These are phyloP conservation scores for Probosciger aterrimus DNA, from an alignment of 2,113 vertebrate genomes.

Conservation along the genomic window DNA sequence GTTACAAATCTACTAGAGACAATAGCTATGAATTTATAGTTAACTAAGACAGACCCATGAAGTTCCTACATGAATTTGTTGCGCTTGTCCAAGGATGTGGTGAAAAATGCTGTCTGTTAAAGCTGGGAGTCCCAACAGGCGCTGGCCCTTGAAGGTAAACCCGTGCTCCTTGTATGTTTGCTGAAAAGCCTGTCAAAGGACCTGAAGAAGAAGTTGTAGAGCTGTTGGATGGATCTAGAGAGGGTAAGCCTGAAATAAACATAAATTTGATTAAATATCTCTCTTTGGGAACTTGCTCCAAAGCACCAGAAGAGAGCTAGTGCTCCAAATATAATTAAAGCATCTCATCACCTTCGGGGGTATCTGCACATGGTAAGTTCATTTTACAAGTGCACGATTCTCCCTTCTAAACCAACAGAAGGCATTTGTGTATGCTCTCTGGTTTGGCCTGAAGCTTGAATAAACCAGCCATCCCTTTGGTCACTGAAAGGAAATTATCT, in stretches of 20 bases:
- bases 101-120: conserved; percentile 99
- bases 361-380: conserved; percentile 16
- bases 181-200: conserved; percentile 91
- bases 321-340: conserved; percentile 47
- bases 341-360: conserved; percentile 30
- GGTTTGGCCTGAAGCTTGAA: not conserved
- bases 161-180: conserved; percentile 90
- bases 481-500: not conserved
- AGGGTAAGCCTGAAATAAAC: conserved; percentile 82
- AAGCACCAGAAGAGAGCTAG: conserved; percentile 39
- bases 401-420: not conserved
- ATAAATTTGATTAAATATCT: conserved; percentile 66
- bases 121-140: conserved; percentile 89
- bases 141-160: conserved; percentile 92
- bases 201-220: conserved; percentile 79
- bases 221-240: conserved; percentile 81
- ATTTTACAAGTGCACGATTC: conserved; percentile 29
- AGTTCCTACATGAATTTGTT: conserved; percentile 93
- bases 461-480: not conserved
- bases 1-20: conserved; percentile 45
- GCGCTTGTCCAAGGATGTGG: conserved; percentile 97
- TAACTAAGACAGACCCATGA: conserved; percentile 72
- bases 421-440: not conserved
- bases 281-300: conserved; percentile 59
- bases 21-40: conserved; percentile 56